These are phyloP conservation scores for Coelogynopora nodosa DNA, from an alignment of 2,888 invertebrate genomes.

Conservation along the genomic window DNA sequence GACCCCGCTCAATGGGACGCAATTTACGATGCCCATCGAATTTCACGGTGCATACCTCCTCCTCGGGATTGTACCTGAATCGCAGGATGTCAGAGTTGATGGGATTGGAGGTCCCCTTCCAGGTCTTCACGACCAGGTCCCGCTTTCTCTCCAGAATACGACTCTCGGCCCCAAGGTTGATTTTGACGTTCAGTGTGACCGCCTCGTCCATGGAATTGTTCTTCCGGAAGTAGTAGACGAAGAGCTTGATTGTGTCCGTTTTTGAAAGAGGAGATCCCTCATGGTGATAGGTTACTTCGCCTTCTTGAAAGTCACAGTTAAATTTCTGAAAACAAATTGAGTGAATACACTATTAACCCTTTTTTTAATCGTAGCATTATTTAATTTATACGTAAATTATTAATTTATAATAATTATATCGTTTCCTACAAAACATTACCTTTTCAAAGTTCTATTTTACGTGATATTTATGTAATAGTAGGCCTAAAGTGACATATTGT, in stretches of 20 bases:
- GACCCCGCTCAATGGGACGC: neutral
- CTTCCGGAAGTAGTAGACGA: constrained; percentile 33
- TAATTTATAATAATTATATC: too few species aligned
- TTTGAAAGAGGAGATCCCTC: constrained; percentile 38
- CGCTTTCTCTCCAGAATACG: neutral
- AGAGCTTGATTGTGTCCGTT: constrained; percentile 22
- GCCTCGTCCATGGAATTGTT: neutral
- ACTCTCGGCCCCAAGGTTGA: neutral
- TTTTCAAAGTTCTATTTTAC: too few species aligned
- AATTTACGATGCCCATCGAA: neutral
- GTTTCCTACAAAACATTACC: too few species aligned
- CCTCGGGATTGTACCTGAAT: constrained; percentile 20
- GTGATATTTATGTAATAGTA: too few species aligned
- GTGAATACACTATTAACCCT: too few species aligned
- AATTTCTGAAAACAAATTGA: constrained; percentile 40
- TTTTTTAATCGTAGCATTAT: too few species aligned
- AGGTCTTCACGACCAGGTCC: constrained; percentile 21
- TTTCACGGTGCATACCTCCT: constrained; percentile 12
- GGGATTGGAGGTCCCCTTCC: constrained; percentile 33
- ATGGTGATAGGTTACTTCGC: constrained; percentile 36
- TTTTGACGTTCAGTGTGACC: constrained; percentile 28
- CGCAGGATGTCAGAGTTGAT: constrained; percentile 32
- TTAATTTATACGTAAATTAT: too few species aligned
- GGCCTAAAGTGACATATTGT: too few species aligned
- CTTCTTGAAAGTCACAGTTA: constrained; percentile 32